A percentile compares a stretch with the other conserved stretches of the same genome.
Conservation (phyloP, 2,797 vertebrate genomes). For the Coregonus ussuriensis region DNA sequence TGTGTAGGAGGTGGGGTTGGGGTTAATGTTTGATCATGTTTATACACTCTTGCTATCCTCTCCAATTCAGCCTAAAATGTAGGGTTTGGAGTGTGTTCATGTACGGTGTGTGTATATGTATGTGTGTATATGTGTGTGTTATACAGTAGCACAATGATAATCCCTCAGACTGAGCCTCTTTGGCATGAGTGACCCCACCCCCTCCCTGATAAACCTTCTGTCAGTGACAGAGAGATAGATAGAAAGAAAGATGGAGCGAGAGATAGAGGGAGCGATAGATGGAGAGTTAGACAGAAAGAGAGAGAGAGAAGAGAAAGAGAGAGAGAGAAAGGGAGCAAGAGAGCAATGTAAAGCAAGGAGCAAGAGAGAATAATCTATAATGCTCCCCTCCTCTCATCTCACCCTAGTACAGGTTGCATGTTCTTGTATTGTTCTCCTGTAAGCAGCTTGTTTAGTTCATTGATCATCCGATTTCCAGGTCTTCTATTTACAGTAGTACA, state of each 20-base stretch:
- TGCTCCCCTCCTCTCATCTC: background rate
- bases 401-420: background rate
- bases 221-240: slow-evolving; percentile 25
- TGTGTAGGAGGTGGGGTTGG: slow-evolving; percentile 31
- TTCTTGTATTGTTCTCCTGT: background rate
- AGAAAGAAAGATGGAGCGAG: background rate
- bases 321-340: slow-evolving; percentile 15
- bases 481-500: background rate
- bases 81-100: slow-evolving; percentile 4
- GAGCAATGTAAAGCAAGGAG: slow-evolving; percentile 29
- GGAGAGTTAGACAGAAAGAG: background rate
- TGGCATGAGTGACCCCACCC: slow-evolving; percentile 42
- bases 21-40: slow-evolving; percentile 58
- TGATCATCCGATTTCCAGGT: background rate
- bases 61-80: slow-evolving; percentile 64
- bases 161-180: slow-evolving; percentile 71
- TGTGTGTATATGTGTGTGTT: slow-evolving; percentile 6
- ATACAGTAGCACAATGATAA: slow-evolving; percentile 61
- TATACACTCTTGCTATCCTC: slow-evolving; percentile 47
- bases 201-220: slow-evolving; percentile 53
- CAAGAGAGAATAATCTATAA: slow-evolving; percentile 24
- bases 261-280: background rate
- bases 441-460: slow-evolving; percentile 25
- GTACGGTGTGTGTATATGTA: slow-evolving; percentile 25
- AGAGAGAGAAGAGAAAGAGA: slow-evolving; percentile 20